Evolutionary conservation across 2,888 invertebrate genomes (phyloP).

Genomic region (Agrotis puta): DNA sequence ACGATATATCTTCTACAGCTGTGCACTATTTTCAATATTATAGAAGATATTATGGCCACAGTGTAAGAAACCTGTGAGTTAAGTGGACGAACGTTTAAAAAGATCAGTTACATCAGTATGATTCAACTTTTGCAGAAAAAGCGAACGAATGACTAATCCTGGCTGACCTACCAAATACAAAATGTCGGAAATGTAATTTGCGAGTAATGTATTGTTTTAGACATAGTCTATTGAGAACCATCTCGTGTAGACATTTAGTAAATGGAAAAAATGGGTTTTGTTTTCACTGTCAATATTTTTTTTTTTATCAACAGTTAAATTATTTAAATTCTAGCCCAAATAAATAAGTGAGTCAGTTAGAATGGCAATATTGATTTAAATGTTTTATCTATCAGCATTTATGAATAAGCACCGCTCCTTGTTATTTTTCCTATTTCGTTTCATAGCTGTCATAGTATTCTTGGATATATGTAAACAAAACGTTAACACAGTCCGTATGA

Average conservation of each 20-base stretch:
- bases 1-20: constrained; percentile 40
- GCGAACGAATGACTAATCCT: constrained; percentile 39
- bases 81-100: constrained; percentile 2
- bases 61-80: constrained; percentile 2
- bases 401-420: constrained; percentile 14
- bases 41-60: background rate
- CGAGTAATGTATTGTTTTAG: constrained; percentile 14
- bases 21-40: constrained; percentile 30
- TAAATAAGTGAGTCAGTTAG: background rate
- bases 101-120: constrained; percentile 27
- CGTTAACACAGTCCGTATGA: constrained; percentile 20
- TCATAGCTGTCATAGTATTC: constrained; percentile 21
- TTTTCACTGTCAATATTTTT: background rate
- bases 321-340: background rate
- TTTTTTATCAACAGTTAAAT: constrained; percentile 9
- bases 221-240: background rate
- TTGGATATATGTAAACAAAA: constrained; percentile 34
- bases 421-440: constrained; percentile 37
- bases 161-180: background rate
- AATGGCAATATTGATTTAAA: background rate
- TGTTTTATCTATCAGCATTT: constrained; percentile 5
- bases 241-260: background rate
- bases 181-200: constrained; percentile 8
- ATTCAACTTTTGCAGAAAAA: constrained; percentile 46
- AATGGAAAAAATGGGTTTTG: background rate